These are phyloP conservation scores for Nomada ruficornis DNA, from an alignment of 2,888 invertebrate genomes.

Conservation along the genomic window DNA sequence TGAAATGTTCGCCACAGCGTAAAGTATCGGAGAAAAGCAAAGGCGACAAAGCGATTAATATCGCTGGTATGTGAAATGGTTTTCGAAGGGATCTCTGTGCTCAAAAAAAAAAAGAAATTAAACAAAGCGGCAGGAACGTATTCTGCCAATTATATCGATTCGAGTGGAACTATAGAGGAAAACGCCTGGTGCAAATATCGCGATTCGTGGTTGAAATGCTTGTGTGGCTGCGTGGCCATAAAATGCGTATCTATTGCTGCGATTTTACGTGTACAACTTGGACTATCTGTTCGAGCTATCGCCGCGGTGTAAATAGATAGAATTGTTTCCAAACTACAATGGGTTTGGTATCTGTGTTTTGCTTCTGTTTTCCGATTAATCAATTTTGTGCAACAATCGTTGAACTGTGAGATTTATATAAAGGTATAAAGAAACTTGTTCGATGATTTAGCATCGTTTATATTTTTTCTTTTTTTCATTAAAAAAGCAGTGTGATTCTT, in stretches of 20 bases:
- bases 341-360: neutral
- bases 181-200: neutral
- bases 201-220: neutral
- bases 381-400: neutral
- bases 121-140: neutral
- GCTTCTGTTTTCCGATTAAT: neutral
- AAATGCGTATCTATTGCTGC: neutral
- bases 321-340: neutral
- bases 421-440: neutral
- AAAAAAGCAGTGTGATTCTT: no score
- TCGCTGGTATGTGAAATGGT: neutral
- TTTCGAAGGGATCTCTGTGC: neutral
- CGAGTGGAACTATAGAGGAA: neutral
- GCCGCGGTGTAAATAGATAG: slow-evolving; percentile 2
- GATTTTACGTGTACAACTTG: slow-evolving; percentile 5
- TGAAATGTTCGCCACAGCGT: neutral
- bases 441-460: no score
- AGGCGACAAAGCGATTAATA: slow-evolving; percentile 1
- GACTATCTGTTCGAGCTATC: slow-evolving; percentile 5
- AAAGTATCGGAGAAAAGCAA: neutral
- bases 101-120: neutral
- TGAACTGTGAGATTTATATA: neutral
- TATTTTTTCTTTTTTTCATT: no score
- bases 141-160: slow-evolving; percentile 6
- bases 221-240: neutral